These are phyloP conservation scores for Mallotus villosus DNA, from an alignment of 2,797 vertebrate species.

Conservation along the genomic window DNA sequence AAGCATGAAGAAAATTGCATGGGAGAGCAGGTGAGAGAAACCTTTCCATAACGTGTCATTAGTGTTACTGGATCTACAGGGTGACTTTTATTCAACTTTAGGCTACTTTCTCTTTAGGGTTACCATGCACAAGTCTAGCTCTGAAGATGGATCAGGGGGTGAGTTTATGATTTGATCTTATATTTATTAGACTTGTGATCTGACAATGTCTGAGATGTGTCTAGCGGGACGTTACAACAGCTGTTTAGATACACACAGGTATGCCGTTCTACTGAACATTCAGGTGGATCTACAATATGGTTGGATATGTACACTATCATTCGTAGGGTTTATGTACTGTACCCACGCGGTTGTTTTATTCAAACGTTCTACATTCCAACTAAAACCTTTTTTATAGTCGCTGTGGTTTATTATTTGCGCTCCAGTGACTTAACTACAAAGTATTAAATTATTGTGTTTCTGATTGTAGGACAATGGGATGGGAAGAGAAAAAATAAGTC, in stretches of 20 bases:
- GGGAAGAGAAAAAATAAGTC: slow-evolving; percentile 95
- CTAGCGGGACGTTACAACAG: too few species aligned
- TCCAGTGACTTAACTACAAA: not conserved
- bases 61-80: not conserved
- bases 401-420: slow-evolving; percentile 31
- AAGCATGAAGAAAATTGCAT: slow-evolving; percentile 68
- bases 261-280: too few species aligned
- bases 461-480: slow-evolving; percentile 85
- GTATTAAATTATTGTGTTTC: not conserved
- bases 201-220: too few species aligned
- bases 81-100: not conserved
- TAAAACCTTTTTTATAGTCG: not conserved
- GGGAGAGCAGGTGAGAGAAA: slow-evolving; percentile 65
- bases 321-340: not conserved
- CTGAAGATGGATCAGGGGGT: slow-evolving; percentile 92
- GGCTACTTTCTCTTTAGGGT: slow-evolving; percentile 68
- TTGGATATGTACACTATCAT: not conserved
- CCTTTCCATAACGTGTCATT: not conserved
- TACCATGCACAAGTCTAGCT: slow-evolving; percentile 90
- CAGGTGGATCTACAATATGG: too few species aligned
- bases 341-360: not conserved
- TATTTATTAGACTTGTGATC: not conserved
- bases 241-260: too few species aligned
- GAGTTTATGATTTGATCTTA: slow-evolving; percentile 44
- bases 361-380: not conserved